Evolutionary conservation across 2,113 vertebrate genomes (phyloP).

Genomic region (Pterocles gutturalis): DNA sequence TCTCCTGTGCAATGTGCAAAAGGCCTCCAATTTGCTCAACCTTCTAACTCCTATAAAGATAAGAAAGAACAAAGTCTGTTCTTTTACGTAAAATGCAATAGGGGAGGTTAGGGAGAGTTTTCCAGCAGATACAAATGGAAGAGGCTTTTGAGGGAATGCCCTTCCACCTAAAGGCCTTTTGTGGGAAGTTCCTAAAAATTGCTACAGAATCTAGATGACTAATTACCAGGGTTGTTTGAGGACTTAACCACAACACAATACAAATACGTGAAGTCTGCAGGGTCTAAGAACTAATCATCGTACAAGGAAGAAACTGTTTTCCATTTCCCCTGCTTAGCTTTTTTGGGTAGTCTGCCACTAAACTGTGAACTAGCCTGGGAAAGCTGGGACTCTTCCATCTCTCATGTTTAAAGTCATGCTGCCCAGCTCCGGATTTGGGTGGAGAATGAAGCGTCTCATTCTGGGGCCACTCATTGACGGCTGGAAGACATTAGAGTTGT

Average conservation of each 20-base stretch:
- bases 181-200: conserved; percentile 19
- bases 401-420: background rate
- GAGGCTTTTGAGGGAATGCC: background rate
- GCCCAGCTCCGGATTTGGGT: background rate
- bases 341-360: background rate
- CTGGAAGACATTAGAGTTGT: conserved; percentile 34
- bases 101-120: background rate
- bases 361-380: conserved; percentile 21
- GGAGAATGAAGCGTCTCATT: conserved; percentile 1
- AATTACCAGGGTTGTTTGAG: background rate
- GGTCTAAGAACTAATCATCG: background rate
- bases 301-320: background rate
- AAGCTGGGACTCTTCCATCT: conserved; percentile 8
- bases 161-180: background rate
- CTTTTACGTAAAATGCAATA: background rate
- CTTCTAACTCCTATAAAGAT: background rate
- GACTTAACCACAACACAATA: background rate
- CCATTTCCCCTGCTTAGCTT: background rate
- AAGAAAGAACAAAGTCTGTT: background rate
- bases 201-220: background rate
- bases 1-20: background rate
- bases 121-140: background rate
- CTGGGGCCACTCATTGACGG: background rate
- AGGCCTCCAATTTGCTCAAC: background rate
- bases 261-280: background rate